phyloP scores from a whole-genome alignment of 2,888 invertebrate genomes.

The Petrophora chlorosata region DNA sequence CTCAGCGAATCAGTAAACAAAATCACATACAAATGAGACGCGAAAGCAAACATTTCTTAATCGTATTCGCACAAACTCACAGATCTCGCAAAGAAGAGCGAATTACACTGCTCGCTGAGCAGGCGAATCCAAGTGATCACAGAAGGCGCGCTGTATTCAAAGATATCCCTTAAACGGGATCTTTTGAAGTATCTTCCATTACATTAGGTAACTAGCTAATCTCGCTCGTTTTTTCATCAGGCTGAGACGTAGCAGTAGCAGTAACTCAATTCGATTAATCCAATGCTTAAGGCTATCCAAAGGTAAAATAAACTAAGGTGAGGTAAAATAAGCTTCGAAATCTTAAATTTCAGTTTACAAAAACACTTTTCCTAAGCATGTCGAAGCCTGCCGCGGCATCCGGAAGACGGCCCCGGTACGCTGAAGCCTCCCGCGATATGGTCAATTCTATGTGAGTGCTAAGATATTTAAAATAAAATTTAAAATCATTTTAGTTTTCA shows the following conservation, averaged over 20 bases:
- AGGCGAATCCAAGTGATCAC: conserved; percentile 41
- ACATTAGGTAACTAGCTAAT: conserved; percentile 69
- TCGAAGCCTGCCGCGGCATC: too few species aligned
- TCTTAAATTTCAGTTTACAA: too few species aligned
- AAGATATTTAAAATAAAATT: too few species aligned
- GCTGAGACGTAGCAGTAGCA: conserved; percentile 7
- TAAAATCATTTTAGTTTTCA: too few species aligned
- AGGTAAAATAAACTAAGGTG: too few species aligned
- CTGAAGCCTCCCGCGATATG: too few species aligned
- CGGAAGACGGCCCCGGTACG: too few species aligned
- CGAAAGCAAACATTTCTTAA: conserved; percentile 21
- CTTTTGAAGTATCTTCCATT: conserved; percentile 68
- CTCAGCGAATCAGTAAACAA: conserved; percentile 9
- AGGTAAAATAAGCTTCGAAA: too few species aligned
- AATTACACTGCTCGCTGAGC: conserved; percentile 30
- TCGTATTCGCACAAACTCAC: conserved; percentile 13
- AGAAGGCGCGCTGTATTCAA: conserved; percentile 41
- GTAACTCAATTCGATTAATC: conserved; percentile 1
- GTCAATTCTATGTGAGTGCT: too few species aligned
- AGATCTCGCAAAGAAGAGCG: conserved; percentile 9
- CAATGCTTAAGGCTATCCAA: too few species aligned
- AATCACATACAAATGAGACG: conserved; percentile 12
- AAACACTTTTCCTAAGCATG: too few species aligned
- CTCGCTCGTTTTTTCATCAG: conserved; percentile 52
- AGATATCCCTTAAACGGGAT: conserved; percentile 49